These are phyloP conservation scores for Papilio gigon DNA, from an alignment of 2,888 invertebrate species.

Conservation along the genomic window DNA sequence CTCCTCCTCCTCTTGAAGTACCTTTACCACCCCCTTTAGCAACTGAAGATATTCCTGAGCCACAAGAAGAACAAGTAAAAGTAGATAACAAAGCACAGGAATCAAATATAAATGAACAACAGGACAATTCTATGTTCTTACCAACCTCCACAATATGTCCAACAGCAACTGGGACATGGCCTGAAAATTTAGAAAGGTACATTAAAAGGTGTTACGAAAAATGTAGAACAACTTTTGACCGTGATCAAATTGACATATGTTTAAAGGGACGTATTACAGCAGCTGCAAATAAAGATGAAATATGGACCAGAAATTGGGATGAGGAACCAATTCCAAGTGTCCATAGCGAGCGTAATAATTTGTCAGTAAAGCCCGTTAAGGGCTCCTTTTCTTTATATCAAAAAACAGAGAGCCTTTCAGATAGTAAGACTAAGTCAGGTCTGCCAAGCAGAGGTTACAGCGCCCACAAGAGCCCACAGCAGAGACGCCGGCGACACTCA, in stretches of 20 bases:
- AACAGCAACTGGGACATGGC: slow-evolving; percentile 85
- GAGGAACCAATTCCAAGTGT: slow-evolving; percentile 95
- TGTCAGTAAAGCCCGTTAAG: slow-evolving; percentile 84
- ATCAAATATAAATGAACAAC: slow-evolving; percentile 57
- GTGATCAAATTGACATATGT: slow-evolving; percentile 96
- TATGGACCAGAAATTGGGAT: slow-evolving; percentile 97
- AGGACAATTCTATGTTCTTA: slow-evolving; percentile 62
- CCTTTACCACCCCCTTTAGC: slow-evolving; percentile 76
- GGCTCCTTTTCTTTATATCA: slow-evolving; percentile 83
- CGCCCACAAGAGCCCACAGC: slow-evolving; percentile 65
- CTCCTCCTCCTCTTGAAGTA: slow-evolving; percentile 64
- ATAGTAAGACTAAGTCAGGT: slow-evolving; percentile 49
- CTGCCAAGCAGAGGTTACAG: slow-evolving; percentile 53
- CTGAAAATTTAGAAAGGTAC: slow-evolving; percentile 91
- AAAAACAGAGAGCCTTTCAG: slow-evolving; percentile 70
- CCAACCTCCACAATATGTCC: slow-evolving; percentile 65
- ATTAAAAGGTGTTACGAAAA: slow-evolving; percentile 96
- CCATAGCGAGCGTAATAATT: slow-evolving; percentile 88
- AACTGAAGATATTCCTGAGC: slow-evolving; percentile 70
- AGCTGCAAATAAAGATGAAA: slow-evolving; percentile 92
- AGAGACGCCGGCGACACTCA: slow-evolving; percentile 66
- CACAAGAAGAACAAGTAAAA: slow-evolving; percentile 60
- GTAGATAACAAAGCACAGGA: slow-evolving; percentile 50
- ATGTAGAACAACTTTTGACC: slow-evolving; percentile 93
- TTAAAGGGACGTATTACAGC: slow-evolving; percentile 96